Conservation (phyloP, 1,140 invertebrate genomes). For the Neodiprion pinetum region DNA sequence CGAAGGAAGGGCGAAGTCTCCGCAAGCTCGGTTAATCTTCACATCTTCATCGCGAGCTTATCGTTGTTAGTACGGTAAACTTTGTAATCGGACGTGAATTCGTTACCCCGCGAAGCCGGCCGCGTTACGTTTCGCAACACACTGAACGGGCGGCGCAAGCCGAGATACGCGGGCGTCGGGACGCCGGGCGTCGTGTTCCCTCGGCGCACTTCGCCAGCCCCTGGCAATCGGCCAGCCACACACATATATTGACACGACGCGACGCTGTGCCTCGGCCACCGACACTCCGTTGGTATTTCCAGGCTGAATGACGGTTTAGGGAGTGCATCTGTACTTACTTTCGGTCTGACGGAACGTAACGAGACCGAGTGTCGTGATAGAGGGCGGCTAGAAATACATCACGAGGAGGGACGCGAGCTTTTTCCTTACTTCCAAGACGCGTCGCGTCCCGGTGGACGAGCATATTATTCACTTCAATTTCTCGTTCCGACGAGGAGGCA, state of each 20-base stretch:
- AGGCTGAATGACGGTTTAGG: no score
- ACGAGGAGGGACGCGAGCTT: no score
- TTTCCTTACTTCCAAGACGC: no score
- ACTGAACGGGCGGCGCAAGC: conserved; percentile 1
- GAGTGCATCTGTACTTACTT: no score
- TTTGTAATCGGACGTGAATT: background rate
- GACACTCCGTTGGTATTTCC: no score
- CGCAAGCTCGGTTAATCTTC: background rate
- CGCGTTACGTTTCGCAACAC: conserved; percentile 1
- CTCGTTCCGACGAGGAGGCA: no score
- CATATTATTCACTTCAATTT: no score
- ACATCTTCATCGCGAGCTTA: background rate
- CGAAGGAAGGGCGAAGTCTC: background rate
- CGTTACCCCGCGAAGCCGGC: background rate
- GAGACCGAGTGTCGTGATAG: no score
- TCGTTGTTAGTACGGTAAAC: background rate
- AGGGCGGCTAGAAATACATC: no score
- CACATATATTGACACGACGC: background rate
- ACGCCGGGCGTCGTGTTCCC: conserved; percentile 6
- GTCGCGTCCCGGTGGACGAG: no score
- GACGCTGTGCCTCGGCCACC: no score
- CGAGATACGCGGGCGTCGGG: background rate
- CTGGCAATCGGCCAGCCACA: conserved; percentile 1
- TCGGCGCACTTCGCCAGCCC: conserved; percentile 6
- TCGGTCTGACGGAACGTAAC: no score